phyloP scores from a whole-genome alignment of 2,888 invertebrate species.

The Drosophila mimetica region DNA sequence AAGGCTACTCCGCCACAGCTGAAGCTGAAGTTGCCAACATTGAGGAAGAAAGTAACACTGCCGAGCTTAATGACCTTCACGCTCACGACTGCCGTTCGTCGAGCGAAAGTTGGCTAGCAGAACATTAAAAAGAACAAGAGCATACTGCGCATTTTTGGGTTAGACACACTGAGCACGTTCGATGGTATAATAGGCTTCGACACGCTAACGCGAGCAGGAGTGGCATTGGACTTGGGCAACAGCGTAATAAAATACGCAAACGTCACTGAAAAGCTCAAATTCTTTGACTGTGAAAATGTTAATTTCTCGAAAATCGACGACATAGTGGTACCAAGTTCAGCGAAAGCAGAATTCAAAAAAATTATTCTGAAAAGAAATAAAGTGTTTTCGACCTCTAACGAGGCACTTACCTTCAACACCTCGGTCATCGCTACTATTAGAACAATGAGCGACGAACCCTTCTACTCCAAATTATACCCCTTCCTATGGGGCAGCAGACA shows the following conservation, averaged over 20 bases:
- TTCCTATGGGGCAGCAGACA: background rate
- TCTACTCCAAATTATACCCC: background rate
- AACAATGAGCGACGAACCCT: background rate
- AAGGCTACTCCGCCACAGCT: conserved; percentile 3
- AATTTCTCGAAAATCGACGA: too few relatives aligned
- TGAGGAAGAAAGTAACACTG: conserved; percentile 2
- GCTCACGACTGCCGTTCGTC: conserved; percentile 7
- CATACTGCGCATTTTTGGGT: conserved; percentile 6
- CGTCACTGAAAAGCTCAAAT: conserved; percentile 2
- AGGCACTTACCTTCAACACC: too few relatives aligned
- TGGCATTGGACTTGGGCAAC: background rate
- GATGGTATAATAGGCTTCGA: background rate
- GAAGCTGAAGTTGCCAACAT: conserved; percentile 8
- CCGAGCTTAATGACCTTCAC: background rate
- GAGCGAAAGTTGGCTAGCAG: conserved; percentile 11
- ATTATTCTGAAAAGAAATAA: background rate
- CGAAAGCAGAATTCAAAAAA: background rate
- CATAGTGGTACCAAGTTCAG: background rate
- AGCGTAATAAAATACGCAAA: conserved; percentile 3
- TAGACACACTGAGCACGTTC: background rate
- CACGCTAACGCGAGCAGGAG: conserved; percentile 2
- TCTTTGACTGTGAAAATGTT: background rate
- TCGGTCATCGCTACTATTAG: too few relatives aligned
- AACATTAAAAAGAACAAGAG: background rate
- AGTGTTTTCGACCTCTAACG: background rate